Conservation (phyloP, 2,113 vertebrate species). For the Proterorhinus semilunaris region DNA sequence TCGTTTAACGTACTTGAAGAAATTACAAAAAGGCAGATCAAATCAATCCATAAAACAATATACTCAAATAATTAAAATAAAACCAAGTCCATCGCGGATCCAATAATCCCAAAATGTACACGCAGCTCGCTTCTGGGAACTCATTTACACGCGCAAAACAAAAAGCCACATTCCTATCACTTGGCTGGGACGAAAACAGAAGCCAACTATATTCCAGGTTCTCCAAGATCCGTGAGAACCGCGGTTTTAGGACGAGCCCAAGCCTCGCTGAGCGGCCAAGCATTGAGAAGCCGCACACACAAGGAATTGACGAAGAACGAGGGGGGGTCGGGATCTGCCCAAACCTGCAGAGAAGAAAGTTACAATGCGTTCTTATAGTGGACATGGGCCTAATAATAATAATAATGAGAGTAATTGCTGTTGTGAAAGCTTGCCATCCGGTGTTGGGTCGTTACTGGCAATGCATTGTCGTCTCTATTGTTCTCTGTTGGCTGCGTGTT, state of each 20-base stretch:
- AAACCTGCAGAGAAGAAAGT: conserved; percentile 29
- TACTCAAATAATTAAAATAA: no score
- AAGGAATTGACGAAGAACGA: conserved; percentile 9
- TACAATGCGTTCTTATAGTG: neutral
- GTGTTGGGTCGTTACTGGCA: neutral
- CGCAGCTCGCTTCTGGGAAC: neutral
- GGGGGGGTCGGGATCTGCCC: neutral
- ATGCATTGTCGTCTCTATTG: neutral
- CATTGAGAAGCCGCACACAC: conserved; percentile 36
- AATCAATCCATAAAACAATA: no score
- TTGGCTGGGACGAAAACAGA: neutral
- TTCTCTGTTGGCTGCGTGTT: neutral
- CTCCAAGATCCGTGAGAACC: conserved; percentile 2
- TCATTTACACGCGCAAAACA: neutral
- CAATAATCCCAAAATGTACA: no score
- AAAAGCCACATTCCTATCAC: neutral
- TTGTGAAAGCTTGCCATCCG: neutral
- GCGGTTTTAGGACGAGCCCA: neutral
- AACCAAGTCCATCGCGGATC: no score
- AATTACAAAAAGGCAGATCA: no score
- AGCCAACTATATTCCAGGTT: conserved; percentile 2
- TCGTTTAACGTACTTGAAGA: no score
- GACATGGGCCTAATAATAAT: neutral
- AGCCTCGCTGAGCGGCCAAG: conserved; percentile 43
- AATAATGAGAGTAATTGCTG: neutral